Base-by-base conservation (phyloP, 2,113 vertebrate genomes). In the Stictonetta naevosa region DNA sequence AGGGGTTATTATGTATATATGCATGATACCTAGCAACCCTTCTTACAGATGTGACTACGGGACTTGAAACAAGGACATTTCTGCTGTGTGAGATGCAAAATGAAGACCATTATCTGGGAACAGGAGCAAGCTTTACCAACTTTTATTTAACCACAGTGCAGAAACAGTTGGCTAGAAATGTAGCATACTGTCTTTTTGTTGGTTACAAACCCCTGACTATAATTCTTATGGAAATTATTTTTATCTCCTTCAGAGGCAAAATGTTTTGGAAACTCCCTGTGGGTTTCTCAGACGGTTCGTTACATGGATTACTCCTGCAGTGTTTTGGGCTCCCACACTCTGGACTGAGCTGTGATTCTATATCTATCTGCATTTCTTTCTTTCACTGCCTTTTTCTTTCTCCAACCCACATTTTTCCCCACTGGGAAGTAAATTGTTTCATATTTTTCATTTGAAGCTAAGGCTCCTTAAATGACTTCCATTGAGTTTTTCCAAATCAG, bases 151-250 rank as follows among this genome's bases (percentile, higher is more conserved):
- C 11, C 46, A 74, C 36, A 53, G 29, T 78, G 25, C 23, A 93
- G 48, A 87, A 91, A 76, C 33, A 89, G 66, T 72, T 94, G 83
- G 66, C 42, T 91, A 82, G 86, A 94, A 90, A 21, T 19, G 77
- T 4, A 75, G 38, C 44, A 60, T 73, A 13, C 44, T 6, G 64
- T 84, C 33, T 93, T 94, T 77, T 22, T 92, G 36, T 52, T 74
- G 25, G 31, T 77, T 94, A 63, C 79, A 94, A 95, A 36, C 52
- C 26, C 10, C 29, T 92, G 52, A 92, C 64, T 75, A 59, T 48
- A 92, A 96, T 89, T 90, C 71, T 94, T 62, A 91, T 50, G 48
- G 60, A 79, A 74, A 93, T 95, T 82, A 95, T 90, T 95, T 97
- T 82, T 93, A 91, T 93, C 79, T 86, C 80, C 82, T 94, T 58